Conservation (phyloP, 2,888 invertebrate species). For the Lutraria lutraria region DNA sequence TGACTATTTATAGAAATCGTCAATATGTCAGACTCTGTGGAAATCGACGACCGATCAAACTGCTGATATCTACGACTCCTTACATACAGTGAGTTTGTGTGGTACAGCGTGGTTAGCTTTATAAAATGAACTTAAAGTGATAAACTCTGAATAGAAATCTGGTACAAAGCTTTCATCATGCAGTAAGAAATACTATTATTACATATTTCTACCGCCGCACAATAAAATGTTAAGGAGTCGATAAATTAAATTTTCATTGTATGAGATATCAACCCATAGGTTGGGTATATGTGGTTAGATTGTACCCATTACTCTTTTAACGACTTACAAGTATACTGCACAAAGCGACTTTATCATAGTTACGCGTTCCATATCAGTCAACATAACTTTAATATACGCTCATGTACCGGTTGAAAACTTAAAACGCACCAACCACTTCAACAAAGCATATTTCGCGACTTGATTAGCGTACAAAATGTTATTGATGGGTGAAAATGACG, state of each 20-base stretch:
- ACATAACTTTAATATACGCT: neutral
- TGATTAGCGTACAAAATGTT: too few species aligned
- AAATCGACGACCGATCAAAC: too few species aligned
- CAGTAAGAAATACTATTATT: neutral
- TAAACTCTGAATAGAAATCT: too few species aligned
- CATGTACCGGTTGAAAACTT: neutral
- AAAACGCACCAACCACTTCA: neutral
- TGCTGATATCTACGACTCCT: too few species aligned
- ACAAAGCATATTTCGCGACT: too few species aligned
- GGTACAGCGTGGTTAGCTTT: too few species aligned
- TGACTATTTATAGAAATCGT: too few species aligned
- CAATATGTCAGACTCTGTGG: too few species aligned
- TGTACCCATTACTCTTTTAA: conserved; percentile 23
- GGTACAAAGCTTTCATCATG: too few species aligned
- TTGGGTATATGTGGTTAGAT: conserved; percentile 10
- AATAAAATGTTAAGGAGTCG: neutral
- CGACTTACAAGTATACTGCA: neutral
- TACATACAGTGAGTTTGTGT: too few species aligned
- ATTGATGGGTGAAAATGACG: too few species aligned
- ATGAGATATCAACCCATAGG: neutral
- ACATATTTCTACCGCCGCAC: neutral
- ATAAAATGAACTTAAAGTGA: too few species aligned
- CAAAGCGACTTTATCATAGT: neutral
- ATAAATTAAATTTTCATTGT: neutral
- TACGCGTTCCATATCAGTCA: conserved; percentile 18